Evolutionary conservation across 2,113 vertebrate species (phyloP).

Genomic region (Gallinago paraguaiae): DNA sequence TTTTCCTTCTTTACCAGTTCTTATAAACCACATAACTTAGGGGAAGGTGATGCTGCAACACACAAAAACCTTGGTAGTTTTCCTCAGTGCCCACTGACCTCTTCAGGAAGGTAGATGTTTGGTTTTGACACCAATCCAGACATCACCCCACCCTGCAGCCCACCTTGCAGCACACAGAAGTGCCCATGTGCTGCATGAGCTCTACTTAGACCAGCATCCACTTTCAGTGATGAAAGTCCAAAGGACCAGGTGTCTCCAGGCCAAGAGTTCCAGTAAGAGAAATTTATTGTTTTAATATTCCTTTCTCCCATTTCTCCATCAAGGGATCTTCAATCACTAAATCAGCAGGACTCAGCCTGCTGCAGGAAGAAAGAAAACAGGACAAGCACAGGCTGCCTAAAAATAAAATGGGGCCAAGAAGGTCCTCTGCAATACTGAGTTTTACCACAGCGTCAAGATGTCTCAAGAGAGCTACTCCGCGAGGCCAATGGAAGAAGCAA

Average conservation of each 20-base stretch:
- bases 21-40: neutral
- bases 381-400: neutral
- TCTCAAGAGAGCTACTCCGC: neutral
- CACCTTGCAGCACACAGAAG: neutral
- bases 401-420: neutral
- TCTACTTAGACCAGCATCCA: neutral
- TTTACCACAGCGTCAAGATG: neutral
- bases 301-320: neutral
- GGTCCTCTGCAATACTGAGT: neutral
- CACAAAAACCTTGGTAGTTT: neutral
- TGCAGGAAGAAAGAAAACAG: neutral
- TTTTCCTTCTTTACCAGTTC: neutral
- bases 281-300: slow-evolving; percentile 43
- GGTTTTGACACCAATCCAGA: neutral
- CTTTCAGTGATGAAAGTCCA: neutral
- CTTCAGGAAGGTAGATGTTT: neutral
- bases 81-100: neutral
- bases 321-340: neutral
- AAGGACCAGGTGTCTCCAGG: neutral
- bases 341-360: neutral
- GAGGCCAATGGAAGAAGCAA: neutral
- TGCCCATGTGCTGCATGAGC: neutral
- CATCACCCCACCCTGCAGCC: neutral
- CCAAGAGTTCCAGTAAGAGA: neutral
- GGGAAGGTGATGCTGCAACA: neutral